A percentile compares a stretch with the other conserved stretches of the same genome.
phyloP scores from a whole-genome alignment of 2,888 invertebrate genomes.

The Noctua comes region DNA sequence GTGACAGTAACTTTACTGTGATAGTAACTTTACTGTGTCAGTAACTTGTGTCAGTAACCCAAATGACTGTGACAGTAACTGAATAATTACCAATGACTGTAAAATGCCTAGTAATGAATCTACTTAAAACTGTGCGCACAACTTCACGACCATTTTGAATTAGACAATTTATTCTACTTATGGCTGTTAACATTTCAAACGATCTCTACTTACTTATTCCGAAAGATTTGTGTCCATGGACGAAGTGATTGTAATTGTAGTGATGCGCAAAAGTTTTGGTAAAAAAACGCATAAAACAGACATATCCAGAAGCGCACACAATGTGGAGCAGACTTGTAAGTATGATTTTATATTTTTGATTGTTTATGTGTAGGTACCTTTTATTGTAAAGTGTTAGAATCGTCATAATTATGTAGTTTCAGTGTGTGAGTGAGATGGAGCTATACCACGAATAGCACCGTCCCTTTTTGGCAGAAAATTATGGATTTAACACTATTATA shows the following conservation, averaged over 20 bases:
- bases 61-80: neutral
- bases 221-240: neutral
- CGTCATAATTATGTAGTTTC: neutral
- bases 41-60: neutral
- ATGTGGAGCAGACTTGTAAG: conserved; percentile 18
- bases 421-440: neutral
- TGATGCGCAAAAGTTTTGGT: neutral
- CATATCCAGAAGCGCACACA: conserved; percentile 48
- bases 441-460: neutral
- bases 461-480: conserved; percentile 8
- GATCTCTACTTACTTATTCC: neutral
- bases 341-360: neutral
- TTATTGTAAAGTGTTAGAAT: neutral
- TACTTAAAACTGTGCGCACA: neutral
- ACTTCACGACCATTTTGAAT: neutral
- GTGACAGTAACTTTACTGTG: neutral
- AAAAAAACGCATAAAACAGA: conserved; percentile 29
- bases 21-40: neutral
- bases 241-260: neutral
- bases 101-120: no score
- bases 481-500: neutral
- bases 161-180: neutral
- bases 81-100: neutral
- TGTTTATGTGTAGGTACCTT: neutral
- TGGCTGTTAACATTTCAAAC: neutral